These are phyloP conservation scores for Elaphurus davidianus DNA, from an alignment of 2,113 vertebrate species.

Conservation along the genomic window DNA sequence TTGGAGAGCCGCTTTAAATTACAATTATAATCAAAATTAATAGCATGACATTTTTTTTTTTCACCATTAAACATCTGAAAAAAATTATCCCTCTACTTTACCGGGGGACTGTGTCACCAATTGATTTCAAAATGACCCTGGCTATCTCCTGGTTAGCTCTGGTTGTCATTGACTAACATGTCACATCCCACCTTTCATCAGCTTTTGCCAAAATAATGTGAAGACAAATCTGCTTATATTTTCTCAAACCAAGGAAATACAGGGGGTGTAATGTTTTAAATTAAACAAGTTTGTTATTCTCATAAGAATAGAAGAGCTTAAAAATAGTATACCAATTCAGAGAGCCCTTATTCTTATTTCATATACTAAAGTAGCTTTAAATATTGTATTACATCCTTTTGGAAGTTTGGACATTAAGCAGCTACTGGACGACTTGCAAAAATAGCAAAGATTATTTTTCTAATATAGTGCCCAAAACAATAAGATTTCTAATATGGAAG, in stretches of 20 bases:
- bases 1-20: constrained; percentile 42
- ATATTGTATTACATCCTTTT: neutral
- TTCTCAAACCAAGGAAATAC: constrained; percentile 12
- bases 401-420: neutral
- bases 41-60: neutral
- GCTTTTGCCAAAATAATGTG: neutral
- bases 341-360: neutral
- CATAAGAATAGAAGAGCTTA: neutral
- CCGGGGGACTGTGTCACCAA: neutral
- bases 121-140: neutral
- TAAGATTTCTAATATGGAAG: neutral
- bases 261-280: neutral
- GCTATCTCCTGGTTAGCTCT: neutral
- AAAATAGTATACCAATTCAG: constrained; percentile 3
- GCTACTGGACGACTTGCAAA: neutral
- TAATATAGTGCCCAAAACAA: neutral
- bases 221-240: neutral
- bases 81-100: neutral
- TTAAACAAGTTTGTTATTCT: neutral
- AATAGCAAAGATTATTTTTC: neutral
- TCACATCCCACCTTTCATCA: neutral
- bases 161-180: neutral
- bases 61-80: constrained; percentile 29
- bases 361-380: neutral
- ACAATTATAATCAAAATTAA: constrained; percentile 52